A percentile compares a stretch with the other conserved stretches of the same genome.
Conservation (phyloP, 2,113 vertebrate genomes). For the Neotoma lepida region DNA sequence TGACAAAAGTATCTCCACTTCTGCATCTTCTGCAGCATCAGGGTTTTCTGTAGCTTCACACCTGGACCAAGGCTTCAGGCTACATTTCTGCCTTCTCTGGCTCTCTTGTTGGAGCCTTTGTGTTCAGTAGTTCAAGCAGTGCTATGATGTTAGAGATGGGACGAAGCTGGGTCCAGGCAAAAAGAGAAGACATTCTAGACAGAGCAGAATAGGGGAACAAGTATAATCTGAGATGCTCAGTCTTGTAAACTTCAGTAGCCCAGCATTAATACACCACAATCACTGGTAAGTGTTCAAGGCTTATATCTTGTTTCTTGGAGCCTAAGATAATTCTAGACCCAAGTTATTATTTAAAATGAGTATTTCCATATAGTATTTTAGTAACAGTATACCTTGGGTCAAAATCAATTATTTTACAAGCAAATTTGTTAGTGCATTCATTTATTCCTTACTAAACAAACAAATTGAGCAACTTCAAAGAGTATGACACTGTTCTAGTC, state of each 20-base stretch:
- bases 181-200: background rate
- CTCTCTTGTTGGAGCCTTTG: background rate
- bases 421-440: background rate
- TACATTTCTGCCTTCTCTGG: background rate
- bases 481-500: background rate
- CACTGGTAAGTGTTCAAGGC: background rate
- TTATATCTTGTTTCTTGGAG: background rate
- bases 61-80: background rate
- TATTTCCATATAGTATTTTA: slow-evolving; percentile 37
- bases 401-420: background rate
- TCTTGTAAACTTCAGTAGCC: background rate
- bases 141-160: background rate
- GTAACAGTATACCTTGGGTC: background rate
- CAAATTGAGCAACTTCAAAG: background rate
- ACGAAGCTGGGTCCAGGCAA: background rate
- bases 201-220: background rate
- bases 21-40: background rate
- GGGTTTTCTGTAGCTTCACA: background rate
- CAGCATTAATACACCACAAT: background rate
- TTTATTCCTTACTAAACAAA: background rate
- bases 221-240: background rate
- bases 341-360: slow-evolving; percentile 30
- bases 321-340: background rate
- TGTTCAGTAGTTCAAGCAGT: background rate
- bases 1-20: background rate